Evolutionary conservation across 2,797 vertebrate genomes (phyloP).

Genomic region (Catamblyrhynchus diadema): DNA sequence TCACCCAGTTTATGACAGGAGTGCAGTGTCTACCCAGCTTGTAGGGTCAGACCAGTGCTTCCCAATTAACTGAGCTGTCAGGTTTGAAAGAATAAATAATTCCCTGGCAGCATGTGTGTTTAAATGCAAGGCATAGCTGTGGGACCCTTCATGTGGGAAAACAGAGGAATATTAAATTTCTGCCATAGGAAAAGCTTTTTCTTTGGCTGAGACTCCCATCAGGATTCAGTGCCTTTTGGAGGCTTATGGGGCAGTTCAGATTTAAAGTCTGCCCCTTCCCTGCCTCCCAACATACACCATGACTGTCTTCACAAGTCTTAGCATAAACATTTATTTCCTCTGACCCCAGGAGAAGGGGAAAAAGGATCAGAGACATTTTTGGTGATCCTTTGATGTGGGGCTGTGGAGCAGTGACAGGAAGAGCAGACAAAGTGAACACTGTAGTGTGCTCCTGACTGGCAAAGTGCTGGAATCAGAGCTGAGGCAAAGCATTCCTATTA

Average conservation of each 20-base stretch:
- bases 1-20: not conserved
- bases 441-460: not conserved
- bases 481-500: not conserved
- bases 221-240: not conserved
- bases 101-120: not conserved
- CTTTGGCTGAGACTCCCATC: not conserved
- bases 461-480: not conserved
- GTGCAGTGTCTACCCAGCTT: not conserved
- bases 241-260: not conserved
- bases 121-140: not conserved
- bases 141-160: not conserved
- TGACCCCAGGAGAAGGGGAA: not conserved
- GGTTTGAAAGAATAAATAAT: not conserved
- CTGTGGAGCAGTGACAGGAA: not conserved
- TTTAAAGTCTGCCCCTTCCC: not conserved
- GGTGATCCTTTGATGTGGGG: not conserved
- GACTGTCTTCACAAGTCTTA: not conserved
- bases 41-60: not conserved
- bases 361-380: not conserved
- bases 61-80: not conserved
- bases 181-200: not conserved
- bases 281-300: rapidly evolving
- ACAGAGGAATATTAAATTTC: not conserved
- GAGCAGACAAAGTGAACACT: rapidly evolving
- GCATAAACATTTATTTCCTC: not conserved